These are phyloP conservation scores for Drosophila novamexicana DNA, from an alignment of 1,140 invertebrate species.

Conservation along the genomic window DNA sequence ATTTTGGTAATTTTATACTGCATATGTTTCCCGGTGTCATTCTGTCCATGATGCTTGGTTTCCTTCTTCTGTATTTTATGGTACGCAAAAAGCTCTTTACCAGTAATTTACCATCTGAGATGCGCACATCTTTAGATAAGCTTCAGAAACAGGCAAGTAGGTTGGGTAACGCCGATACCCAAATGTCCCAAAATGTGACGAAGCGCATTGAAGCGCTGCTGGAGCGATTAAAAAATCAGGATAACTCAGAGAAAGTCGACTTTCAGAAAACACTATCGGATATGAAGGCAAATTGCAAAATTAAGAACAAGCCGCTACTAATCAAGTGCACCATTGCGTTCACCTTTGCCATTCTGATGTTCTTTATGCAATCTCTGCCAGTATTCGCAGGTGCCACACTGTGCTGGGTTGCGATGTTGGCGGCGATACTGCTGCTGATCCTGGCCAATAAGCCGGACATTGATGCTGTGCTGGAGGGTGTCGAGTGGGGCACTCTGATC, in stretches of 20 bases:
- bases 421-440: constrained; percentile 88
- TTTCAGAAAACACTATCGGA: constrained; percentile 18
- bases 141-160: too few relatives aligned
- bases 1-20: constrained; percentile 90
- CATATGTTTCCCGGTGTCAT: constrained; percentile 91
- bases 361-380: constrained; percentile 89
- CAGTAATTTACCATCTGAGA: not conserved
- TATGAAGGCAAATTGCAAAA: constrained; percentile 59
- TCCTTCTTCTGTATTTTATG: constrained; percentile 88
- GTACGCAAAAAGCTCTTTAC: constrained; percentile 87
- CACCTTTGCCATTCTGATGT: constrained; percentile 87
- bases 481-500: constrained; percentile 92
- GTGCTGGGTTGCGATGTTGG: constrained; percentile 90
- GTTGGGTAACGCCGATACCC: too few relatives aligned
- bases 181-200: too few relatives aligned
- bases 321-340: constrained; percentile 87
- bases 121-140: too few relatives aligned
- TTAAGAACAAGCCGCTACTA: constrained; percentile 87
- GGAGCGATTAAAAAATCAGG: too few relatives aligned
- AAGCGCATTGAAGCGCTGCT: too few relatives aligned
- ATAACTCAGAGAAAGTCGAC: constrained; percentile 84
- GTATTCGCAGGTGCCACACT: constrained; percentile 86
- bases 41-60: constrained; percentile 87
- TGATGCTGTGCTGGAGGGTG: constrained; percentile 88
- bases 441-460: constrained; percentile 86